phyloP scores from a whole-genome alignment of 1,140 invertebrate genomes.

The Pseudomyrmex flavicornis region DNA sequence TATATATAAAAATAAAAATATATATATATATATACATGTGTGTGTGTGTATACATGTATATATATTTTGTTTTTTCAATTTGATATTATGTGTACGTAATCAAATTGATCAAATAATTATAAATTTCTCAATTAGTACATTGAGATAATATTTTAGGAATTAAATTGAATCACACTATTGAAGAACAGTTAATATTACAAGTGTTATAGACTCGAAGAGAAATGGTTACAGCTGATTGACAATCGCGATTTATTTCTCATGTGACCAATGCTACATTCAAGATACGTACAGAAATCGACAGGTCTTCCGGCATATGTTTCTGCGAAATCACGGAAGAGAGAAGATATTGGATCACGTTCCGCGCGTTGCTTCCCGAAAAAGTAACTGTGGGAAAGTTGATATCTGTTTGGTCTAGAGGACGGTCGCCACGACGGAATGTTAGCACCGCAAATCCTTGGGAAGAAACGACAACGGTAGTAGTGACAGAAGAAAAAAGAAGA shows the following conservation, averaged over 20 bases:
- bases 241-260: constrained; percentile 7
- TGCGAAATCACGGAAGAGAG: constrained; percentile 12
- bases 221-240: background rate
- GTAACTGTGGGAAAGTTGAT: constrained; percentile 79
- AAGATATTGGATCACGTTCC: background rate
- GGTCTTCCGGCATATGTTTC: constrained; percentile 19
- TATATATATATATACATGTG: no score
- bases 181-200: no score
- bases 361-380: constrained; percentile 72
- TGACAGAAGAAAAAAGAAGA: constrained; percentile 44
- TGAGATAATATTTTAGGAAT: background rate
- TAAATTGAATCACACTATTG: constrained; percentile 5
- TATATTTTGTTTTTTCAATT: no score
- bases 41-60: no score
- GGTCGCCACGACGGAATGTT: constrained; percentile 72
- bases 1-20: no score
- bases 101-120: background rate
- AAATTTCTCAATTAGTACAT: background rate
- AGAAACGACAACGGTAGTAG: constrained; percentile 65
- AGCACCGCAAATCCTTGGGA: constrained; percentile 73
- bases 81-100: background rate
- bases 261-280: background rate
- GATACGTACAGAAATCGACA: constrained; percentile 7
- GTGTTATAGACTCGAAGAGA: no score
- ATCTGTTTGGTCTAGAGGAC: constrained; percentile 51